Base-by-base conservation (phyloP, 2,888 invertebrate genomes). In the Mamestra brassicae region DNA sequence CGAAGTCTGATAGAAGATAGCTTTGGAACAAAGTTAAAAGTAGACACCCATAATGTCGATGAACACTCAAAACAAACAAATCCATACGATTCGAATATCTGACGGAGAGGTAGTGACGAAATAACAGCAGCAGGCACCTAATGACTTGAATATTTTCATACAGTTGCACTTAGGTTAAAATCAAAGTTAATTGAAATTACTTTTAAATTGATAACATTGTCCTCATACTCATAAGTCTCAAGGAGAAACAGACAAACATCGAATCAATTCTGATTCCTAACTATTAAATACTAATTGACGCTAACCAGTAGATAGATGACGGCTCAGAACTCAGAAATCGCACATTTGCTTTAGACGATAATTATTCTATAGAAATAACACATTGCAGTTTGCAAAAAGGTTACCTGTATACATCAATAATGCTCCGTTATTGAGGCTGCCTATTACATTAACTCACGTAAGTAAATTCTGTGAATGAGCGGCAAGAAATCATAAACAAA, bases 321-420 rank as follows among this genome's bases (percentile, higher is more conserved):
- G 6, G 36, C 36, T 50, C 13, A 55, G n/a, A 61, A 34, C 26
- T 68, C n/a, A 34, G 15, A 34, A 54, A 60, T 42, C 38, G 62
- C 26, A 75, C 26, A 36, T 3, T 55, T 45, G 13, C 17, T 55
- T 42, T 34, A 54, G 26, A 34, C 10, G 55, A 61, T 80, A 61
- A 80, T 77, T 62, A 26, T 74, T 57, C 50, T 13, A 0, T 55
- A 52, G 64, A 77, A 80, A 57, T 74, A 65, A 65, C 65, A 65
- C 42, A 45, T 54, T 74, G 6, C n/a, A 26, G 11, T 11, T n/a
- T 34, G 38, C 50, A 61, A 36, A 50, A 50, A 45, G 26, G 50
- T 80, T 65, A 55, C 34, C 10, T 26, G 47, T 47, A 47, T 2
- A 55, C 47, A 60, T 60, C 4, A 10, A 38, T 47, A 42, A 58